These are phyloP conservation scores for Lates calcarifer DNA, from an alignment of 2,113 vertebrate genomes.

Conservation along the genomic window DNA sequence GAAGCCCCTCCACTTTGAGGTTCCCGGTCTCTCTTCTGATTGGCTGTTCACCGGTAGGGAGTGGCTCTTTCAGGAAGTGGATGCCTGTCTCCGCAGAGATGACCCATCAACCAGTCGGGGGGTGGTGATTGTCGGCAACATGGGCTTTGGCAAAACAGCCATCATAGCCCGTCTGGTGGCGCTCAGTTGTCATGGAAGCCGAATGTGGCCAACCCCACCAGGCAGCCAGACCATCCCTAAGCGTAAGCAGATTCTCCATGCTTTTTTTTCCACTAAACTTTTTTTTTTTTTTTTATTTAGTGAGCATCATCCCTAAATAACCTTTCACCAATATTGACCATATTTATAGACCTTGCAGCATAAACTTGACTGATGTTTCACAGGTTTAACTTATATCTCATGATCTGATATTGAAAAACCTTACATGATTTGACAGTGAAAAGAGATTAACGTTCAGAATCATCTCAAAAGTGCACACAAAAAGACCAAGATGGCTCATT, in stretches of 20 bases:
- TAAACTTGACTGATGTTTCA: too few species aligned
- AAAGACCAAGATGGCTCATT: too few species aligned
- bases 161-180: slow-evolving; percentile 94
- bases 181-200: slow-evolving; percentile 95
- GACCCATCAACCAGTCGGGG: slow-evolving; percentile 87
- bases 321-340: too few species aligned
- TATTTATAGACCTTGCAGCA: too few species aligned
- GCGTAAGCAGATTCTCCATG: slow-evolving; percentile 79
- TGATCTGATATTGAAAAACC: too few species aligned
- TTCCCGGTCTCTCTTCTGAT: slow-evolving; percentile 94
- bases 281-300: not conserved
- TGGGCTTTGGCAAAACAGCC: slow-evolving; percentile 97
- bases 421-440: not conserved
- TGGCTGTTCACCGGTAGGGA: slow-evolving; percentile 94
- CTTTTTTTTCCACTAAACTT: too few species aligned
- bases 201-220: slow-evolving; percentile 88
- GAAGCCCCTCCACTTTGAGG: slow-evolving; percentile 96
- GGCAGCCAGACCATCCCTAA: slow-evolving; percentile 71
- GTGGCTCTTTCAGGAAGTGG: slow-evolving; percentile 98
- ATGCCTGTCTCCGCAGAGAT: slow-evolving; percentile 87
- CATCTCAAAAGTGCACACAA: not conserved
- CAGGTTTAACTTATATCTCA: too few species aligned
- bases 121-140: slow-evolving; percentile 93
- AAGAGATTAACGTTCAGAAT: not conserved
- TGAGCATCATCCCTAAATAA: too few species aligned